Percentiles rank a stretch among this genome's conserved stretches.
Evolutionary conservation across 2,888 invertebrate species (phyloP).

Genomic region (Chymomyza procnemis): DNA sequence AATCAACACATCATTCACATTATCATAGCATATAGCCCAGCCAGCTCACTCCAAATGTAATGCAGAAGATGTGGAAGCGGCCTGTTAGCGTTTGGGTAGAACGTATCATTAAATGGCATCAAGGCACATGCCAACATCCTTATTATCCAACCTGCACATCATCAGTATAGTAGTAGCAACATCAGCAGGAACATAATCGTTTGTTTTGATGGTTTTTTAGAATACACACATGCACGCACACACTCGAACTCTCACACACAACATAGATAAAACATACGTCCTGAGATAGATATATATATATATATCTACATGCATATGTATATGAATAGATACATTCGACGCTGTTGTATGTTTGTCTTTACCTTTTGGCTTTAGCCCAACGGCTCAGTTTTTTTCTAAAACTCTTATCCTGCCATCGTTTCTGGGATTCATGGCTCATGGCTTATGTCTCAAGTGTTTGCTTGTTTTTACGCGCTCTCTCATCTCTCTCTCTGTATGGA

Average conservation of each 20-base stretch:
- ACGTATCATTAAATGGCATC: constrained; percentile 55
- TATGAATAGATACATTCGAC: constrained; percentile 1
- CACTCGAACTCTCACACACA: neutral
- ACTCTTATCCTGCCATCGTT: constrained; percentile 15
- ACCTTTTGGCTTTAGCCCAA: constrained; percentile 21
- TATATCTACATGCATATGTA: neutral
- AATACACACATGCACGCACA: neutral
- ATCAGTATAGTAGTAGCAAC: constrained; percentile 26
- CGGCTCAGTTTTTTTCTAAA: constrained; percentile 34
- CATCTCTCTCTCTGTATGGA: no score
- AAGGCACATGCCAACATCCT: constrained; percentile 42
- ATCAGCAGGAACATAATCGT: constrained; percentile 50
- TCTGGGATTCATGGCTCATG: neutral
- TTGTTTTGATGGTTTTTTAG: constrained; percentile 58
- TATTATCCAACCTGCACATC: constrained; percentile 58
- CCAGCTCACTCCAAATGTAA: neutral
- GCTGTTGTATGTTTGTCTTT: constrained; percentile 17
- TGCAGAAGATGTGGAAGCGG: neutral
- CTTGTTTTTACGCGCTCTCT: constrained; percentile 13
- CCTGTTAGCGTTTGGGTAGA: neutral
- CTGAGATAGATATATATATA: no score
- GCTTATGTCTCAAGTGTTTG: constrained; percentile 10
- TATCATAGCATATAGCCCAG: neutral
- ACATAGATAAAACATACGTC: no score
- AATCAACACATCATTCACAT: constrained; percentile 56